Evolutionary conservation across 2,113 vertebrate genomes (phyloP).

Genomic region (Nannospalax galili): DNA sequence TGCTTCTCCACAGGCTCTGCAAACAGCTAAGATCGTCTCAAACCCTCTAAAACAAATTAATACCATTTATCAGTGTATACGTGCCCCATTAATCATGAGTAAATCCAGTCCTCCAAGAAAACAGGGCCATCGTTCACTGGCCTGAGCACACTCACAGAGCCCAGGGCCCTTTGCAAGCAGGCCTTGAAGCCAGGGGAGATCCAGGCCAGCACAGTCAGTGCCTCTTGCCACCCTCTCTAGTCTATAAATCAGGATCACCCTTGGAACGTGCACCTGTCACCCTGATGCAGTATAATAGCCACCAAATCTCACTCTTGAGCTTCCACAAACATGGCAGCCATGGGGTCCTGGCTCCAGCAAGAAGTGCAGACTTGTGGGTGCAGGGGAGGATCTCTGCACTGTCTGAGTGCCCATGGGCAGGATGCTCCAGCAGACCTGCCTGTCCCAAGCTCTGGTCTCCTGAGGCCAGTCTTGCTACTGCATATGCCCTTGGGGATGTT

Average conservation of each 20-base stretch:
- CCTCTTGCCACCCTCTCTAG: background rate
- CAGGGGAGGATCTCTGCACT: background rate
- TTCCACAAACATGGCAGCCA: background rate
- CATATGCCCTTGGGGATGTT: rapidly evolving
- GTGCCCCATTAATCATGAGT: constrained; percentile 80
- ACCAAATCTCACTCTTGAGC: background rate
- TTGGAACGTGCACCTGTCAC: background rate
- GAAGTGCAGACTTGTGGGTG: background rate
- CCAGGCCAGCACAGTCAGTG: background rate
- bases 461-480: too few species aligned
- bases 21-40: constrained; percentile 74
- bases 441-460: rapidly evolving
- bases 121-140: constrained; percentile 74
- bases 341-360: background rate
- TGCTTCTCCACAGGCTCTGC: constrained; percentile 44
- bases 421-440: background rate
- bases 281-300: background rate
- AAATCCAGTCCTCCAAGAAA: constrained; percentile 73
- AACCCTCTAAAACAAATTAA: constrained; percentile 79
- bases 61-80: constrained; percentile 78
- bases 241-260: constrained; percentile 57
- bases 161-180: background rate
- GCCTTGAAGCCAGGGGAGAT: background rate
- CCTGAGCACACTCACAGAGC: constrained; percentile 60
- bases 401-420: background rate